A percentile compares a stretch with the other conserved stretches of the same genome.
These are phyloP conservation scores for Triplophysa tibetana DNA, from an alignment of 2,113 vertebrate species.

Conservation along the genomic window DNA sequence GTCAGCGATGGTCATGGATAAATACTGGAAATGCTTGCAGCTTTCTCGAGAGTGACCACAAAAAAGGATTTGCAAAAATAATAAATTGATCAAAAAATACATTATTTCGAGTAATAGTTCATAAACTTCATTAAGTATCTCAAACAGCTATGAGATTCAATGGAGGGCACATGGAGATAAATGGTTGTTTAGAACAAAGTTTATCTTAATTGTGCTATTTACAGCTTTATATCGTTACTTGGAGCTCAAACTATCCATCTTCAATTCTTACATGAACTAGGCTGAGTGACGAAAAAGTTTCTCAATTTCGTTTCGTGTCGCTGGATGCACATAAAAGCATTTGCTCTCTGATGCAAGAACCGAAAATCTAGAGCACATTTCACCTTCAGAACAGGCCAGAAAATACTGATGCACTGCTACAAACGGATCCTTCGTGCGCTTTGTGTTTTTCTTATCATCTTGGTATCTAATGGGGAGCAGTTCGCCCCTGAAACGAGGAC, in stretches of 20 bases:
- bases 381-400: conserved; percentile 8
- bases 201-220: no score
- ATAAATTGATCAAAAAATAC: no score
- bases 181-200: no score
- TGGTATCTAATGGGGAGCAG: conserved; percentile 4
- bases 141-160: neutral
- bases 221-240: no score
- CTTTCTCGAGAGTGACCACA: neutral
- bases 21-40: neutral
- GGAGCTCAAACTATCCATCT: no score
- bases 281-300: neutral
- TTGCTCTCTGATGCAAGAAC: conserved; percentile 25
- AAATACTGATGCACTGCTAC: conserved; percentile 32
- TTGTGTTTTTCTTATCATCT: conserved; percentile 53
- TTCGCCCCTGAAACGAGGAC: conserved; percentile 60
- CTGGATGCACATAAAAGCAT: neutral
- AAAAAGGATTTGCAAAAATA: no score
- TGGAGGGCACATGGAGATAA: neutral
- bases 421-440: conserved; percentile 56
- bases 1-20: conserved; percentile 14
- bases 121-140: neutral
- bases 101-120: no score
- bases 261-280: no score
- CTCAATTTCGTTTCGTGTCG: neutral
- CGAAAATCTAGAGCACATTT: conserved; percentile 33